phyloP scores from a whole-genome alignment of 2,888 invertebrate species.

The Xestia xanthographa region DNA sequence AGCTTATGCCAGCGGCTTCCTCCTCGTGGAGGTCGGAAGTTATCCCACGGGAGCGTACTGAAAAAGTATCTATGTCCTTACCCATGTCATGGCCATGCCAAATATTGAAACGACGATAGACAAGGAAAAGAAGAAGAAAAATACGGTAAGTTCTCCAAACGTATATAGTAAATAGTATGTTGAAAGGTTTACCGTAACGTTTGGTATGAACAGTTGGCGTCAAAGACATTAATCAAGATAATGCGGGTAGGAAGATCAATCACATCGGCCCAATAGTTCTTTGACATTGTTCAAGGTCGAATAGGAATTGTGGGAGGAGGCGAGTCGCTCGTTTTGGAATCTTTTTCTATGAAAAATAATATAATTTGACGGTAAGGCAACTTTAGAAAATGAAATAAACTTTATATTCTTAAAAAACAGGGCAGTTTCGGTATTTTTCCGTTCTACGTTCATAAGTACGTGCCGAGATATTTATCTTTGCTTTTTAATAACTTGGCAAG shows the following conservation, averaged over 20 bases:
- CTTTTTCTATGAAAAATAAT: conserved; percentile 6
- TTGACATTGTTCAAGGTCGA: conserved; percentile 41
- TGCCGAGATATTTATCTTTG: not conserved
- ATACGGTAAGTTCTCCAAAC: not conserved
- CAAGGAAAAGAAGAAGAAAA: not conserved
- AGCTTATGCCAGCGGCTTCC: not conserved
- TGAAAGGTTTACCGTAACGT: conserved; percentile 32
- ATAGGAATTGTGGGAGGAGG: not conserved
- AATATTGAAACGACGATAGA: not conserved
- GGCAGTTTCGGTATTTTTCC: too few relatives aligned
- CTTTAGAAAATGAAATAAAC: not conserved
- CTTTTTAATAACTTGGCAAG: not conserved
- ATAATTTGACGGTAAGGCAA: not conserved
- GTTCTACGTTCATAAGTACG: too few relatives aligned
- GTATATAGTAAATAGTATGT: conserved; percentile 28
- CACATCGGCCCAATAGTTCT: conserved; percentile 47
- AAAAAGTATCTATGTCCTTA: not conserved
- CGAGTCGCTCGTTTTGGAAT: not conserved
- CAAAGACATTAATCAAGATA: conserved; percentile 66
- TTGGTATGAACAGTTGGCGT: conserved; percentile 59
- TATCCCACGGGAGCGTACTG: not conserved
- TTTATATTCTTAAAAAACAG: too few relatives aligned
- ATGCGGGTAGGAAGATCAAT: conserved; percentile 58
- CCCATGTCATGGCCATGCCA: not conserved
- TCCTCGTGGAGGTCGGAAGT: not conserved